A percentile compares a stretch with the other conserved stretches of the same genome.
Conservation (phyloP, 92 coral and sea anemone genomes). For the Zoanthus sociatus region DNA sequence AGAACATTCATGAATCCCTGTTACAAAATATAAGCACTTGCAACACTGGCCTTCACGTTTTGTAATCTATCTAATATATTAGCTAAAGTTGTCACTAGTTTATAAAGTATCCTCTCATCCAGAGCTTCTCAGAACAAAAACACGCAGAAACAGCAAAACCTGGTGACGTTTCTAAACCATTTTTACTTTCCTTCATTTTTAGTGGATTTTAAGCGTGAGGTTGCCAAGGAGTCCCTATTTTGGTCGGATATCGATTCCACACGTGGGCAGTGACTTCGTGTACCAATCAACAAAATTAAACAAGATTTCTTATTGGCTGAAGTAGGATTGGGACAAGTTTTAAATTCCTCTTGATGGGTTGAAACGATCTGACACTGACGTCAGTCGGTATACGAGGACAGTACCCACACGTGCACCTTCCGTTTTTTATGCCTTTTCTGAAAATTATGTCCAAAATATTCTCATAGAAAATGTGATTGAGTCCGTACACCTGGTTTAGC, state of each 20-base stretch:
- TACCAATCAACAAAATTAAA: too few species aligned
- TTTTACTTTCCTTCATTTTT: neutral
- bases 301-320: too few species aligned
- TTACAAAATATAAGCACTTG: slow-evolving; percentile 43
- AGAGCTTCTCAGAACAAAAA: slow-evolving; percentile 50
- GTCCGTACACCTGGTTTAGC: neutral
- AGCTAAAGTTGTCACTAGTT: neutral
- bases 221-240: neutral
- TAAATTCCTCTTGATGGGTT: too few species aligned
- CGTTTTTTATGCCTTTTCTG: neutral
- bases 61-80: slow-evolving; percentile 8
- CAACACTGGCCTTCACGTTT: neutral
- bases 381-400: too few species aligned
- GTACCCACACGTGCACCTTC: too few species aligned
- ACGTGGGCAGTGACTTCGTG: too few species aligned
- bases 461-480: neutral
- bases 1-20: slow-evolving; percentile 55
- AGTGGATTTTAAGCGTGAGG: neutral
- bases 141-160: slow-evolving; percentile 24
- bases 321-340: too few species aligned
- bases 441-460: neutral
- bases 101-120: slow-evolving; percentile 29
- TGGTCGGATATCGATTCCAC: neutral
- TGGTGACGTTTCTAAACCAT: neutral
- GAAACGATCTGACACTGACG: too few species aligned